Base-by-base conservation (phyloP, 2,888 invertebrate species). In the Caenorhabditis zanzibari region DNA sequence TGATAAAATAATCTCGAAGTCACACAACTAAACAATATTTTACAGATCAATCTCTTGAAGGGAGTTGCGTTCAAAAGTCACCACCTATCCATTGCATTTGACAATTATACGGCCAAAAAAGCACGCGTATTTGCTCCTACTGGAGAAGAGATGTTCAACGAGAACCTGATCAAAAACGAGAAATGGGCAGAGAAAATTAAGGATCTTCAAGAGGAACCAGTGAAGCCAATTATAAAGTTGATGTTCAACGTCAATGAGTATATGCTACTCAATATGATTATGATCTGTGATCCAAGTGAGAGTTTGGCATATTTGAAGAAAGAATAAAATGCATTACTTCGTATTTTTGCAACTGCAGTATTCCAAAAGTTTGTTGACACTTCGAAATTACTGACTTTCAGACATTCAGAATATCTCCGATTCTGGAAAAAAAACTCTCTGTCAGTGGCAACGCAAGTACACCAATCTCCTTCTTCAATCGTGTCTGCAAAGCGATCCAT, bases 21-120 rank as follows among this genome's bases (percentile, higher is more conserved):
- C 10, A 10, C 1, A 22, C 19, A 7, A 10, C 32, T 32, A 32
- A 32, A 7, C 4, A 32, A 32, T 32, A 6, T 22, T 54, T 58
- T 74, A 16, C 58, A 77, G 76, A 61, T 69, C n/a, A 54, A 71
- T 3, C 64, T 79, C 19, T 56, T 79, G 9, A 79, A 79, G 54
- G 64, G 47, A 44, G 71, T 56, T 24, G 79, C 79, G 1, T 79
- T 79, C 56, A 79, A 79, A 58, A 52, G 61, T 47, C 71, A 79
- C 38, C 79, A 79, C 22, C 26, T 79, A 0, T 44, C 71, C 4
- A 64, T 79, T 24, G 79, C 79, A 32, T 75, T 24, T 22, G 75
- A 75, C 35, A 66, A 66, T 0, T 75, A n/a, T 16, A 26, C 7
- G 4, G 7, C 12, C 0, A 75, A 66, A 14, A 56, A 66, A 12